Evolutionary conservation across 2,888 invertebrate species (phyloP).

Genomic region (Anorthoa munda): DNA sequence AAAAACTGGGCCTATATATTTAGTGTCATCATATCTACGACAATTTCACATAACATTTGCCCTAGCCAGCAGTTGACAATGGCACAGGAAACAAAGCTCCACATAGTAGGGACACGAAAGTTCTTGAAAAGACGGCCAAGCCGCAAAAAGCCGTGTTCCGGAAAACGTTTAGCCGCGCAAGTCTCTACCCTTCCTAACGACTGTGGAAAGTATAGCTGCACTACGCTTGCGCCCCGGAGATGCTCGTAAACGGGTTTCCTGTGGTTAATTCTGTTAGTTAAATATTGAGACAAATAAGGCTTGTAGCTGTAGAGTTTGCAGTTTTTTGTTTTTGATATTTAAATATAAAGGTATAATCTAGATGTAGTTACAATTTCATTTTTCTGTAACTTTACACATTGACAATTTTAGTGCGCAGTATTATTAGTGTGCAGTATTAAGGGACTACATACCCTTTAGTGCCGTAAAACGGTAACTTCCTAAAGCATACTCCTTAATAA

Average conservation of each 20-base stretch:
- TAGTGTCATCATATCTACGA: background rate
- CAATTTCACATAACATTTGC: slow-evolving; percentile 1
- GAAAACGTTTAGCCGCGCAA: slow-evolving; percentile 66
- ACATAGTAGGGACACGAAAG: slow-evolving; percentile 40
- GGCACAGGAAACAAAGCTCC: slow-evolving; percentile 62
- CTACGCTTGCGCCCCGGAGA: slow-evolving; percentile 37
- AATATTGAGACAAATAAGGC: slow-evolving; percentile 49
- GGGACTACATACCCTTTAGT: too few relatives aligned
- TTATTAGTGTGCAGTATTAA: background rate
- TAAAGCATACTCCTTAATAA: too few relatives aligned
- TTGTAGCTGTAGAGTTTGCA: slow-evolving; percentile 1
- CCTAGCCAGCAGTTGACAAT: slow-evolving; percentile 38
- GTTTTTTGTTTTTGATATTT: slow-evolving; percentile 13
- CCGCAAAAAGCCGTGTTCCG: slow-evolving; percentile 64
- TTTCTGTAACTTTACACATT: too few relatives aligned
- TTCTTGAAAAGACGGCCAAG: slow-evolving; percentile 62
- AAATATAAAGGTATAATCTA: background rate
- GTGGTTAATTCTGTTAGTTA: slow-evolving; percentile 56
- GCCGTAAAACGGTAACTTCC: too few relatives aligned
- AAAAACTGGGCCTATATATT: too few relatives aligned
- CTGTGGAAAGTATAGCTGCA: slow-evolving; percentile 47
- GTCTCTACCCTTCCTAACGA: slow-evolving; percentile 61
- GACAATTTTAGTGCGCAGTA: too few relatives aligned
- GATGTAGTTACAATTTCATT: background rate
- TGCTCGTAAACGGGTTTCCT: slow-evolving; percentile 55